Percentiles rank a stretch among this genome's conserved stretches.
These are phyloP conservation scores for Coryphaenoides rupestris DNA, from an alignment of 2,113 vertebrate genomes.

Conservation along the genomic window DNA sequence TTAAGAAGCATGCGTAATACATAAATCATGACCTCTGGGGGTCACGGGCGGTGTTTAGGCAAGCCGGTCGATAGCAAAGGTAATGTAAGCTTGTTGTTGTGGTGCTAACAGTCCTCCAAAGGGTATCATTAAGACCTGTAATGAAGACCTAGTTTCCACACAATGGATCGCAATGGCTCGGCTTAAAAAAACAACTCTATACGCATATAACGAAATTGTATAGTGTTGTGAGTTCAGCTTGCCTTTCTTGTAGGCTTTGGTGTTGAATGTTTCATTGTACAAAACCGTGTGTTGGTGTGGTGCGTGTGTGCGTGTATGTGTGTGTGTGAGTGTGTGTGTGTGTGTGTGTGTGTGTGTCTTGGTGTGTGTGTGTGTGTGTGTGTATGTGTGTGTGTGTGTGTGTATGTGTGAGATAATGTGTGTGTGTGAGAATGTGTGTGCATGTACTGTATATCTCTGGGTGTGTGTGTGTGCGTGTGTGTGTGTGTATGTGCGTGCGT, in stretches of 20 bases:
- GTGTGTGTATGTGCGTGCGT: constrained; percentile 32
- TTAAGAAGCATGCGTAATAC: constrained; percentile 73
- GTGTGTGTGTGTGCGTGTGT: constrained; percentile 45
- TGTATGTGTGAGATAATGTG: no score
- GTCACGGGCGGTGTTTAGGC: constrained; percentile 65
- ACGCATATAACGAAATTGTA: no score
- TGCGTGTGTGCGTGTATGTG: neutral
- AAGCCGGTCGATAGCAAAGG: constrained; percentile 62
- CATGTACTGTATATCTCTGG: constrained; percentile 39
- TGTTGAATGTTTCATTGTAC: constrained; percentile 3
- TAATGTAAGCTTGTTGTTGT: constrained; percentile 54
- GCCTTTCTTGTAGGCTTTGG: neutral
- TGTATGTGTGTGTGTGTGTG: no score
- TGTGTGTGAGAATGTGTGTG: no score
- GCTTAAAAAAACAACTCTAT: no score
- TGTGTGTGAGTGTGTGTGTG: constrained; percentile 13
- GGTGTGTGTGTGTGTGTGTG: no score
- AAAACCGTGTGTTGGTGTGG: neutral
- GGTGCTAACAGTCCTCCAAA: constrained; percentile 47
- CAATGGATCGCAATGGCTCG: no score
- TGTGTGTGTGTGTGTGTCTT: constrained; percentile 6
- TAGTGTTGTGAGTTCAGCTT: no score
- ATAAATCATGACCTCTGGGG: constrained; percentile 75
- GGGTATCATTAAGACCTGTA: constrained; percentile 32
- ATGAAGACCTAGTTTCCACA: no score